Conservation (phyloP, 64 coral and sea anemone genomes). For the Stichodactyla helianthus region DNA sequence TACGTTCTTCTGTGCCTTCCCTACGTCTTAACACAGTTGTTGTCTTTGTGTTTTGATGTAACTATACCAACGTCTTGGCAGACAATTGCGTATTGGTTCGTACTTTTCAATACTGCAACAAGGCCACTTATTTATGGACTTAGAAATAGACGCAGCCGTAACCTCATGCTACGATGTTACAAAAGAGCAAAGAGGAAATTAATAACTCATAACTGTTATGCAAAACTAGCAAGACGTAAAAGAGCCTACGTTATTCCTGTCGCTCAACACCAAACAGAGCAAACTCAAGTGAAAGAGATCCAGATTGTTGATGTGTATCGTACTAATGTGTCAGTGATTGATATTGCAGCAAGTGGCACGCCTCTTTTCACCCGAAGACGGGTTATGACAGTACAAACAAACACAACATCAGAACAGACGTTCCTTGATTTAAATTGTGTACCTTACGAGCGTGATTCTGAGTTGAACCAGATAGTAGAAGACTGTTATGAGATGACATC, state of each 20-base stretch:
- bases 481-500: background rate
- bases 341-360: background rate
- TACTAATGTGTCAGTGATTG: background rate
- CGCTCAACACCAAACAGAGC: background rate
- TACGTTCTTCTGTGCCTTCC: conserved; percentile 4
- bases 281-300: background rate
- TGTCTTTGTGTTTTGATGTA: background rate
- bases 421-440: background rate
- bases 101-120: background rate
- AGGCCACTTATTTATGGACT: conserved; percentile 14
- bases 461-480: background rate
- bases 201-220: background rate
- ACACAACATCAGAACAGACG: background rate
- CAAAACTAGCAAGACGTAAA: background rate
- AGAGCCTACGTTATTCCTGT: background rate
- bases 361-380: background rate
- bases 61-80: background rate
- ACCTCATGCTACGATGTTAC: background rate
- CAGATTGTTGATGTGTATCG: background rate
- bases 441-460: background rate
- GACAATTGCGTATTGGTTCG: background rate
- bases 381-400: background rate
- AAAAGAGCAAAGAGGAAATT: background rate
- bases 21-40: background rate
- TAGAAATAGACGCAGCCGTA: background rate